Percentiles rank a stretch among this genome's conserved stretches.
Conservation (phyloP, 2,888 invertebrate genomes). For the Troides oblongomaculatus region DNA sequence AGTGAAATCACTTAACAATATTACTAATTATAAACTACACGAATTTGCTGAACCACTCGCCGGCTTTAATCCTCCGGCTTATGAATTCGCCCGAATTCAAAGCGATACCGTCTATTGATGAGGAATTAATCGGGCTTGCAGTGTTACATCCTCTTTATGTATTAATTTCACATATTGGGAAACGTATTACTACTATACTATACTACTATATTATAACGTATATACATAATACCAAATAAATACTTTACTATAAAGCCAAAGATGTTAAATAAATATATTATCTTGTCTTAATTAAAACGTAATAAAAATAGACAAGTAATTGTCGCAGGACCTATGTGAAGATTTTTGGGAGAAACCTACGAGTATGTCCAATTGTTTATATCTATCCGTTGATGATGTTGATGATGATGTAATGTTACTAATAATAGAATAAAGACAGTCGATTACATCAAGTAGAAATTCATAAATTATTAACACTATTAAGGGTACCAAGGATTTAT, state of each 20-base stretch:
- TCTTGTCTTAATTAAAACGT: not conserved
- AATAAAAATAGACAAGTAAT: not conserved
- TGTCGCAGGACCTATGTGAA: too few species aligned
- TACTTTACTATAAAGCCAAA: too few species aligned
- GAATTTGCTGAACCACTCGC: not conserved
- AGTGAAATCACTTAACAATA: too few species aligned
- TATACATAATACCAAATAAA: too few species aligned
- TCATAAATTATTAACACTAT: too few species aligned
- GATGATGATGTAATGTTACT: too few species aligned
- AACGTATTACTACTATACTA: too few species aligned
- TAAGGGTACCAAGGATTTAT: not conserved
- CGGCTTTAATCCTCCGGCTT: slow-evolving; percentile 1
- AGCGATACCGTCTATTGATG: slow-evolving; percentile 11
- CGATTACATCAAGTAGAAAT: too few species aligned
- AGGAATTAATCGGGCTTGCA: slow-evolving; percentile 19
- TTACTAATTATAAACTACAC: not conserved
- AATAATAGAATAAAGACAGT: too few species aligned
- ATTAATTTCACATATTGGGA: not conserved
- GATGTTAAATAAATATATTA: too few species aligned
- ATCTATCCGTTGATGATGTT: too few species aligned
- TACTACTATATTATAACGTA: too few species aligned
- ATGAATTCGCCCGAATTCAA: slow-evolving; percentile 15
- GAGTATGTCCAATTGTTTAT: not conserved
- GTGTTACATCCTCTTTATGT: slow-evolving; percentile 10
- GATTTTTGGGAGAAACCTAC: not conserved